Percentiles rank a stretch among this genome's conserved stretches.
Evolutionary conservation across 1,140 invertebrate species (phyloP).

Genomic region (Cardiocondyla obscurior): DNA sequence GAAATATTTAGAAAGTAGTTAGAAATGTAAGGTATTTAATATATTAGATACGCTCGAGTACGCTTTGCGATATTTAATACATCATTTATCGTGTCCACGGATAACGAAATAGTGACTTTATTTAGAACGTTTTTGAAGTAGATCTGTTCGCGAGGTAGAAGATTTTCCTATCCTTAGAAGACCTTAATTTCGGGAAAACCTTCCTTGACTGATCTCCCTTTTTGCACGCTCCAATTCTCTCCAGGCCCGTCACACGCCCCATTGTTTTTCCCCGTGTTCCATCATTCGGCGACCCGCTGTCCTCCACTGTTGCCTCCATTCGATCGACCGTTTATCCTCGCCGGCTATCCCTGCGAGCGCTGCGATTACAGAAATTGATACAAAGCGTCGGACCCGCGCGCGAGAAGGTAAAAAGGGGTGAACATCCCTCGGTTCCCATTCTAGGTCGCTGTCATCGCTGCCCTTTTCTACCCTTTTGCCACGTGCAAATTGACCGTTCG

Average conservation of each 20-base stretch:
- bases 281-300: not conserved
- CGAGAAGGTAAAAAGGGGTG: not conserved
- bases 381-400: not conserved
- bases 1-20: not conserved
- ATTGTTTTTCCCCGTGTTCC: slow-evolving; percentile 34
- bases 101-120: not conserved
- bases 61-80: not conserved
- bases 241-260: not conserved
- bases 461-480: not conserved
- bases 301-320: not conserved
- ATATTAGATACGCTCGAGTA: too few relatives aligned
- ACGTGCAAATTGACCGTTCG: not conserved
- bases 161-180: not conserved
- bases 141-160: not conserved
- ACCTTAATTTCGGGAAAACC: slow-evolving; percentile 16
- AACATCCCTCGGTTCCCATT: not conserved
- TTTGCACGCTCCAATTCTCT: slow-evolving; percentile 34
- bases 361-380: slow-evolving; percentile 37
- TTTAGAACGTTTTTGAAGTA: not conserved
- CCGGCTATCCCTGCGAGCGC: not conserved
- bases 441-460: not conserved
- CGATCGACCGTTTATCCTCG: slow-evolving; percentile 7
- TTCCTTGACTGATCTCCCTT: slow-evolving; percentile 4
- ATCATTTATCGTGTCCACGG: too few relatives aligned
- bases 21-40: not conserved